phyloP scores from a whole-genome alignment of 2,888 invertebrate genomes.

The Acronicta leporina region DNA sequence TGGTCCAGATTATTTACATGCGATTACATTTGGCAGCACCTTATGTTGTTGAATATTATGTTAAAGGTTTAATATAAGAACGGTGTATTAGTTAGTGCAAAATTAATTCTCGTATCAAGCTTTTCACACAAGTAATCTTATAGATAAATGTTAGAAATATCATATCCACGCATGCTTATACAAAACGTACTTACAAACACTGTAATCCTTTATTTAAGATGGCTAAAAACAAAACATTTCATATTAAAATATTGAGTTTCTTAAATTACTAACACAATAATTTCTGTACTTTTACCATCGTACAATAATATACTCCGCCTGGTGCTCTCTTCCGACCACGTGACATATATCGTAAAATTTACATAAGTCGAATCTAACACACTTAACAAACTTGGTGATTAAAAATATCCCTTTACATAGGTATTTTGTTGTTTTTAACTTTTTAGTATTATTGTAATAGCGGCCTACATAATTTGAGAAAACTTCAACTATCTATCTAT shows the following conservation, averaged over 20 bases:
- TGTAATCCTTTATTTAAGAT: too few relatives aligned
- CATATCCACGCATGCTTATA: constrained; percentile 37
- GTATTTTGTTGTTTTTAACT: constrained; percentile 30
- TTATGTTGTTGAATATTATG: constrained; percentile 34
- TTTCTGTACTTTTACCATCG: constrained; percentile 36
- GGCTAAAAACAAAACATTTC: background rate
- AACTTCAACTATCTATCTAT: constrained; percentile 31
- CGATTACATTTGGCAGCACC: constrained; percentile 35
- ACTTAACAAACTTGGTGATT: constrained; percentile 29
- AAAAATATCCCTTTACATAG: constrained; percentile 28
- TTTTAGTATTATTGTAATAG: constrained; percentile 32
- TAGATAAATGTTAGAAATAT: constrained; percentile 37
- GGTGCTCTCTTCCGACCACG: constrained; percentile 29
- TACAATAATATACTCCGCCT: constrained; percentile 33
- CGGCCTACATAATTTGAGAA: constrained; percentile 34
- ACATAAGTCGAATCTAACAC: constrained; percentile 33
- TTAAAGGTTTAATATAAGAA: constrained; percentile 32
- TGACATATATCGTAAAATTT: constrained; percentile 31
- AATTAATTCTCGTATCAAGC: constrained; percentile 39
- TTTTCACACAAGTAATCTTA: constrained; percentile 39
- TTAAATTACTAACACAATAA: constrained; percentile 33
- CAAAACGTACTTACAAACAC: constrained; percentile 1
- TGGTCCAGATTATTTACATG: constrained; percentile 34
- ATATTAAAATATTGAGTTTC: constrained; percentile 35
- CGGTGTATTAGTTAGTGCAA: constrained; percentile 39